Base-by-base conservation (phyloP, 64 coral and sea anemone species). In the Cladopsammia gracilis region DNA sequence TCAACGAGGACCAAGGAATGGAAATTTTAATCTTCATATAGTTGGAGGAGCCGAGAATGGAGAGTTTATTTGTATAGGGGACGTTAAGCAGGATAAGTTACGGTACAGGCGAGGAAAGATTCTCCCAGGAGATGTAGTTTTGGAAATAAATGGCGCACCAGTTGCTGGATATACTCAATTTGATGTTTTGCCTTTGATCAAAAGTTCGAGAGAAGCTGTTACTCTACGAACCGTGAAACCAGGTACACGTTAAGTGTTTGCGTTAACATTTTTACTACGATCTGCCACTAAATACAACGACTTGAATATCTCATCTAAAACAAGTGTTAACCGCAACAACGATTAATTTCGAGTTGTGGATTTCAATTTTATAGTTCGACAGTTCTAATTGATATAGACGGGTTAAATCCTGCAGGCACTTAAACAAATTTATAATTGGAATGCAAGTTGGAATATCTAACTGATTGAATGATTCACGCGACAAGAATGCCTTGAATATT, bases 31-130 rank as follows among this genome's bases (percentile, higher is more conserved):
- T 48, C 70, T 99, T 7, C 91, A 90, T 6, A 86, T 99, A 10
- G 98, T 94, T 47, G 98, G 98, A 64, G 98, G 98, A 44, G 98
- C 98, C 22, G 98, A 99, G 58, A 85, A 96, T 66, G 98, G 94
- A 16, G 94, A 99, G 77, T 99, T 99, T 86, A 91, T 99, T 61
- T 91, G 90, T 57, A 90, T 99, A n/a, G 98, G 94, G 18, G 94
- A 86, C 19, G 73, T 99, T 62, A 93, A 82, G 44, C 85, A 93
- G 49, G 92, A 99, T 4, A 94, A 93, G 92, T 86, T 96, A 57
- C 87, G 81, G 48, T 83, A 91, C 60, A 99, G 90, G 61, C 93
- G 96, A 43, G 98, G 98, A 23, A 96, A 93, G 74, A 64, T 99
- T 44, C 87, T 87, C 19, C 69, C 78, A 11, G 98, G 91, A 48